Conservation (phyloP, 1,140 invertebrate species). For the Orius insidiosus region DNA sequence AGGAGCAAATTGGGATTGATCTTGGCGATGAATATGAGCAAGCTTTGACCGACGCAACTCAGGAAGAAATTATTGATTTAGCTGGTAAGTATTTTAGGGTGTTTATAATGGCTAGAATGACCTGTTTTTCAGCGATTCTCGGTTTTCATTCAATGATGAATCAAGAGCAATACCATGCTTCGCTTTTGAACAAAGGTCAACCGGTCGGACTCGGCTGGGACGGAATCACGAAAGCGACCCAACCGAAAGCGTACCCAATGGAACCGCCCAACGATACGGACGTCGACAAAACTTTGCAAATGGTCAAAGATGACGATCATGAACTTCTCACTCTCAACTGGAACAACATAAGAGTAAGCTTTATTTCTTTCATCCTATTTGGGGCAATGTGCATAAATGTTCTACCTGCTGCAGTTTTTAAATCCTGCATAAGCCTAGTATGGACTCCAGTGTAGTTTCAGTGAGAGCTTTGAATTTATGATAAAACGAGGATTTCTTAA, state of each 20-base stretch:
- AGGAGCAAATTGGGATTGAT: conserved; percentile 82
- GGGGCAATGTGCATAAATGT: too few species aligned
- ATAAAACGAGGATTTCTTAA: too few species aligned
- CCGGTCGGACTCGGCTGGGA: conserved; percentile 74
- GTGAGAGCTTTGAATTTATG: too few species aligned
- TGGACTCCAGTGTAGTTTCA: too few species aligned
- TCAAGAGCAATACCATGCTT: conserved; percentile 98
- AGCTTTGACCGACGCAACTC: conserved; percentile 74
- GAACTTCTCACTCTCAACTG: conserved; percentile 79
- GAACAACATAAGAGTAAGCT: conserved; percentile 85
- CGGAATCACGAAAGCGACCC: conserved; percentile 84
- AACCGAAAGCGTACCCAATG: conserved; percentile 74
- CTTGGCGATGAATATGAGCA: conserved; percentile 90
- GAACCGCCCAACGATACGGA: conserved; percentile 91
- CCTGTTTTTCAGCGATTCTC: conserved; percentile 60
- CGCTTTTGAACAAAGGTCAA: conserved; percentile 77
- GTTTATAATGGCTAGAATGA: background rate
- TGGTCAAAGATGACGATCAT: conserved; percentile 74
- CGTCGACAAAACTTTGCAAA: conserved; percentile 74
- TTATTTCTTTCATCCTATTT: conserved; percentile 1
- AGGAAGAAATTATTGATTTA: conserved; percentile 97
- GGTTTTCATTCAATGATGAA: conserved; percentile 99
- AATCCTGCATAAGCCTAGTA: background rate
- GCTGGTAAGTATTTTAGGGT: conserved; percentile 49
- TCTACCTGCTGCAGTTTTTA: background rate